Evolutionary conservation across 2,888 invertebrate species (phyloP), one percentile per base, ranked within the genome.

Genomic region (Drosophila siamana): DNA sequence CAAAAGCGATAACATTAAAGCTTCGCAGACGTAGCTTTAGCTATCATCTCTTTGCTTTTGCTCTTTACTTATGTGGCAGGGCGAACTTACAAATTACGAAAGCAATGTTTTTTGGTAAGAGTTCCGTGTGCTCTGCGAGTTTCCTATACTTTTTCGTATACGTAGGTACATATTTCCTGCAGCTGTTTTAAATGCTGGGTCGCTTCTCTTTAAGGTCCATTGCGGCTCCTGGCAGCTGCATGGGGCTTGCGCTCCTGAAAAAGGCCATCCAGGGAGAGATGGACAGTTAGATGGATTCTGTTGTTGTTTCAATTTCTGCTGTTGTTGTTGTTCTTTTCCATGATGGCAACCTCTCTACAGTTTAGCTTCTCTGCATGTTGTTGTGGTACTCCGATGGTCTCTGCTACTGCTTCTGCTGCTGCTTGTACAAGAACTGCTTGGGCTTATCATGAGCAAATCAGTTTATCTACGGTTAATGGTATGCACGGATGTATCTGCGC

Each of bases 381-480:
- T 71, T 74, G 66, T 66, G 44, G 28, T 66, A 55, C 30, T 55
- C 51, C 38, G 43, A 60, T 55, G 33, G 62, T 52, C 57, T 30
- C 33, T 72, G 61, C 52, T 76, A 68, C 60, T 76, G 19, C 19
- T n/a, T n/a, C n/a, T 19, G 73, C 54, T 72, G 62, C 44, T 77
- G 63, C 46, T 72, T 52, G 65, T 82, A 75, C 85, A 83, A 83
- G 83, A 83, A 83, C 74, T 67, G 68, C 55, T 76, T 76, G 50
- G 63, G 71, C 79, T 85, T 86, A 86, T 86, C 78, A 84, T 70
- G 67, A 68, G 74, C 56, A 74, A 78, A 82, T 86, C 84, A 86
- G 86, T 85, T 84, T 84, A 81, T 81, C 75, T 74, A 51, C 71
- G 65, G 78, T 74, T 74, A 81, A 78, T 61, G 75, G 66, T 66